phyloP scores from a whole-genome alignment of 2,797 vertebrate species.

The Pseudochaenichthys georgianus region DNA sequence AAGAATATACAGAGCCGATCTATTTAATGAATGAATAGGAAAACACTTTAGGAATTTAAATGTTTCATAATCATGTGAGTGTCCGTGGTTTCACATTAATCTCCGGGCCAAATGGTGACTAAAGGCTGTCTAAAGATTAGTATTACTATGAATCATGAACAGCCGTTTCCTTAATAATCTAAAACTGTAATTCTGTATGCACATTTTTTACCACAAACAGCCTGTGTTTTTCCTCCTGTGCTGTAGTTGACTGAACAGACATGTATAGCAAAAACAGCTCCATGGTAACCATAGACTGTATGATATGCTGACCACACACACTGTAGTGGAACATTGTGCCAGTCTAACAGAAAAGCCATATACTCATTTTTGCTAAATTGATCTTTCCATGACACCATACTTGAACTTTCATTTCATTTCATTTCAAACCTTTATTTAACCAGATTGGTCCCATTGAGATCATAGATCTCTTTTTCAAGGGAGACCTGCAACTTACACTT shows the following conservation, averaged over 20 bases:
- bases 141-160: conserved; percentile 14
- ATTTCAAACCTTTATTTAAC: too few relatives aligned
- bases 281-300: neutral
- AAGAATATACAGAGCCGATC: neutral
- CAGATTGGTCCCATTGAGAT: too few relatives aligned
- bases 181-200: neutral
- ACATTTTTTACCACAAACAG: neutral
- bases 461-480: too few relatives aligned
- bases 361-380: conserved; percentile 12
- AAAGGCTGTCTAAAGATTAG: neutral
- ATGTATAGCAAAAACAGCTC: neutral
- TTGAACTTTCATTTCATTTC: too few relatives aligned
- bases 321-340: neutral
- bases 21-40: neutral
- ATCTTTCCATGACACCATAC: conserved; percentile 26
- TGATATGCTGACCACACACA: neutral
- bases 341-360: neutral
- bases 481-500: too few relatives aligned
- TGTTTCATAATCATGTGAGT: neutral
- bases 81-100: neutral
- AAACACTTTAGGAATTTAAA: neutral
- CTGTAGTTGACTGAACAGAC: neutral
- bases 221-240: conserved; percentile 9
- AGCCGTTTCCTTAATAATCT: conserved; percentile 18
- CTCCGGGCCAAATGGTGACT: neutral